Evolutionary conservation across 2,797 vertebrate genomes (phyloP).

Genomic region (Lacerta viridis): DNA sequence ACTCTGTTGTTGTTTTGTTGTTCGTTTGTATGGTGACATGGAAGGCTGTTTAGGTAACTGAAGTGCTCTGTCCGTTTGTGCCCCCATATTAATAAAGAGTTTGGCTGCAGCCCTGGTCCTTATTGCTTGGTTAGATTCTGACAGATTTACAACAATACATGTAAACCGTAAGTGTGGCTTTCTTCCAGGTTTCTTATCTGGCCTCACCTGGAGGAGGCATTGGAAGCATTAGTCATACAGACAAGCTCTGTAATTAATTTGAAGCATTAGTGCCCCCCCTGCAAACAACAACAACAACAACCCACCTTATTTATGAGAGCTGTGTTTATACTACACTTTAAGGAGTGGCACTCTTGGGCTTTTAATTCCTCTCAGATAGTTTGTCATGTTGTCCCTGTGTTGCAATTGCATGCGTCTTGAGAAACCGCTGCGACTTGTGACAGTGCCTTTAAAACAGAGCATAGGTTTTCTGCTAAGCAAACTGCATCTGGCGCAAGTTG

Average conservation of each 20-base stretch:
- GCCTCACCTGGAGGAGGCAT: background rate
- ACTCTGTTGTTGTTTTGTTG: background rate
- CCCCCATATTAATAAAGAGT: background rate
- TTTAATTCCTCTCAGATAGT: background rate
- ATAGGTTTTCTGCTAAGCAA: background rate
- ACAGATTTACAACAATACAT: background rate
- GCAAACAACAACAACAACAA: too few species aligned
- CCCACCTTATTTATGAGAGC: background rate
- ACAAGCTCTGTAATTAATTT: background rate
- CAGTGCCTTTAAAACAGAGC: background rate
- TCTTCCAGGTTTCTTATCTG: background rate
- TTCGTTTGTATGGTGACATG: background rate
- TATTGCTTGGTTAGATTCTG: background rate
- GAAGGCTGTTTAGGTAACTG: background rate
- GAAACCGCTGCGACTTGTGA: background rate
- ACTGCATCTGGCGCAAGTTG: background rate
- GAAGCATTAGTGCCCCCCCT: background rate
- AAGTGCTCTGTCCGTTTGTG: background rate
- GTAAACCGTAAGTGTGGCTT: background rate
- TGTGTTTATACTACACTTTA: background rate
- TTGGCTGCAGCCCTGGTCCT: background rate
- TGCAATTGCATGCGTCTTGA: background rate
- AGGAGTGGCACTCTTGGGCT: background rate
- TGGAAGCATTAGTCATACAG: background rate
- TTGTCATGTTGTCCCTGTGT: background rate